Conservation (phyloP, 2,888 invertebrate genomes). For the Beris chalybata region DNA sequence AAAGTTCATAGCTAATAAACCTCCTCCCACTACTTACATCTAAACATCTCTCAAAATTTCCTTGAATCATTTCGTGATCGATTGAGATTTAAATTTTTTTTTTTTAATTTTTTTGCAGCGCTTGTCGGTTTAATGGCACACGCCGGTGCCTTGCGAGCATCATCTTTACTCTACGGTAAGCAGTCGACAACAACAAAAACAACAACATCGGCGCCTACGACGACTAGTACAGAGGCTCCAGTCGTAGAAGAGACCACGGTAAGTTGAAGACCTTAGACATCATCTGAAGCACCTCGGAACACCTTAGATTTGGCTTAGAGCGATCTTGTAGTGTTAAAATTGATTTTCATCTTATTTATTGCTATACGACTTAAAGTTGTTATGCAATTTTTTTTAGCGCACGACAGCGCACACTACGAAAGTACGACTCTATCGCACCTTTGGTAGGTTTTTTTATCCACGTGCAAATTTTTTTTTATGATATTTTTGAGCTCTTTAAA, state of each 20-base stretch:
- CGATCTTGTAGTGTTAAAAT: too few species aligned
- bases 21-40: neutral
- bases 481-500: too few species aligned
- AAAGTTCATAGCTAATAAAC: neutral
- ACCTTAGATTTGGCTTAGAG: too few species aligned
- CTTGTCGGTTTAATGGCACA: constrained; percentile 60
- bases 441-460: too few species aligned
- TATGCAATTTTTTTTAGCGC: too few species aligned
- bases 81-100: constrained; percentile 26
- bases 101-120: constrained; percentile 47
- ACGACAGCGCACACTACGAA: too few species aligned
- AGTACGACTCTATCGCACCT: too few species aligned
- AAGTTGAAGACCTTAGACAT: constrained; percentile 16
- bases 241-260: constrained; percentile 39
- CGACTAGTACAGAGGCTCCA: constrained; percentile 55
- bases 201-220: constrained; percentile 52
- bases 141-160: constrained; percentile 60
- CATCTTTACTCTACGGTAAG: constrained; percentile 64
- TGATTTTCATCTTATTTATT: too few species aligned
- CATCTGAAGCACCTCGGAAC: neutral
- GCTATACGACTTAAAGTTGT: too few species aligned
- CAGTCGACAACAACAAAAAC: constrained; percentile 48
- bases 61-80: neutral
- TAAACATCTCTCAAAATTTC: neutral
- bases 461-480: too few species aligned